Evolutionary conservation across 1,140 invertebrate species (phyloP), one percentile per base, ranked within the genome.

Genomic region (Whitmania pigra): DNA sequence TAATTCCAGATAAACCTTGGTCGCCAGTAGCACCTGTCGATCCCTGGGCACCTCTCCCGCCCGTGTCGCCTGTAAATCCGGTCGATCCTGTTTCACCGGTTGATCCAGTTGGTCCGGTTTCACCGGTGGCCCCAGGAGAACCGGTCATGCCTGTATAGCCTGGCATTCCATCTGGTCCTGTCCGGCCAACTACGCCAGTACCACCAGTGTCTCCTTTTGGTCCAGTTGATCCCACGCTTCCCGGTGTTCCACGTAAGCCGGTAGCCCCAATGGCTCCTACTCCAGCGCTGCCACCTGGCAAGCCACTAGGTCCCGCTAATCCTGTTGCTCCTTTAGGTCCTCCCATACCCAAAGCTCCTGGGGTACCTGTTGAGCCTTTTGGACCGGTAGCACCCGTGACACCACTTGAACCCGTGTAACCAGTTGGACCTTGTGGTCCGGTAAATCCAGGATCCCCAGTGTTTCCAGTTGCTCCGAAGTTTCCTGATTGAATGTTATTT

Each of bases 201-300:
- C 13, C n/a, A 18, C 70, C 70, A 17, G 70, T 53, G 53, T 55
- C 53, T 20, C 70, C 70, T 60, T 71, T 71, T 55, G 70, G 70
- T 57, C 70, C 70, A 20, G 53, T 31, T 31, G 55, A 27, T 57
- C 71, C 71, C 18, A 27, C 17, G 2, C n/a, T 4, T 15, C 71
- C 71, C n/a, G 55, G 1, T 31, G 71, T 6, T 72, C 71, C 71
- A 13, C 40, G 25, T 43, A 36, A 40, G 20, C 71, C 71, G 20
- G 22, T 31, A 25, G n/a, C 15, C 25, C 71, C 71, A 22, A 11
- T 60, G 9, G 6, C 43, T 9, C 53, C 67, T 11, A n/a, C 18
- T 18, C 67, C 40, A 36, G 29, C 67, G n/a, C 29, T 13, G 27
- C 17, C 43, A 9, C 69, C 53, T 15, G 40, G 20, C 27, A 29